phyloP scores from a whole-genome alignment of 1,140 invertebrate species.

The Rhyacophila brunnea region DNA sequence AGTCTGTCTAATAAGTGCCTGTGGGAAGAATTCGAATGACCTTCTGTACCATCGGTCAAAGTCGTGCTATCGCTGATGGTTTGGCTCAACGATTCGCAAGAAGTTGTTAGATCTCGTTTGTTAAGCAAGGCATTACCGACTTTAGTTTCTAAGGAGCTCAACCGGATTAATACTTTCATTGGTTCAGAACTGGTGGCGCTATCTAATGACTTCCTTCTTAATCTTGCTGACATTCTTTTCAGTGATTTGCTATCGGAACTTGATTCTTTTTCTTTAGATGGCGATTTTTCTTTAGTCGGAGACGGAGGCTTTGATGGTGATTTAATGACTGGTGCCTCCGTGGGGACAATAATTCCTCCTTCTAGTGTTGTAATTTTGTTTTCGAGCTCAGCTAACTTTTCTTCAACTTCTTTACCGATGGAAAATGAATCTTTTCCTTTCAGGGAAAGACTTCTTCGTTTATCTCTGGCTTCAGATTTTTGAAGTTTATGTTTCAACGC shows the following conservation, averaged over 20 bases:
- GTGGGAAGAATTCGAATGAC: constrained; percentile 39
- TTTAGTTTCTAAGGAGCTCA: constrained; percentile 73
- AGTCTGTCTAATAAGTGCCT: constrained; percentile 56
- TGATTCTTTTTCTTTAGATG: constrained; percentile 51
- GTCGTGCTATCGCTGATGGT: constrained; percentile 42
- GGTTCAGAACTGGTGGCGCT: constrained; percentile 74
- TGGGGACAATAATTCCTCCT: constrained; percentile 40
- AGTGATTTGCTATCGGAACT: constrained; percentile 53
- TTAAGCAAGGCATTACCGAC: constrained; percentile 60
- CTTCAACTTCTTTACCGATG: constrained; percentile 78
- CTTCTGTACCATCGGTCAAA: constrained; percentile 42
- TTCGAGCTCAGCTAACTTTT: constrained; percentile 77
- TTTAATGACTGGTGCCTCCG: constrained; percentile 46
- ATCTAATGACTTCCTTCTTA: constrained; percentile 72
- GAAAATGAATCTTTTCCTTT: constrained; percentile 78
- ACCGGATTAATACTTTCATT: constrained; percentile 72
- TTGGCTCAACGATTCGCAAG: constrained; percentile 55
- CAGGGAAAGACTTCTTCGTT: constrained; percentile 75
- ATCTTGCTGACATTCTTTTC: constrained; percentile 51
- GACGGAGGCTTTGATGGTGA: constrained; percentile 52
- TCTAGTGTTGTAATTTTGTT: constrained; percentile 70
- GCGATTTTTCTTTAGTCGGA: constrained; percentile 52
- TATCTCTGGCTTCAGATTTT: constrained; percentile 74
- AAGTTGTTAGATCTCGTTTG: constrained; percentile 50
- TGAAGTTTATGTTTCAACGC: constrained; percentile 75